Conservation (phyloP, 2,797 vertebrate species). For the Phrynocephalus guinanensis region DNA sequence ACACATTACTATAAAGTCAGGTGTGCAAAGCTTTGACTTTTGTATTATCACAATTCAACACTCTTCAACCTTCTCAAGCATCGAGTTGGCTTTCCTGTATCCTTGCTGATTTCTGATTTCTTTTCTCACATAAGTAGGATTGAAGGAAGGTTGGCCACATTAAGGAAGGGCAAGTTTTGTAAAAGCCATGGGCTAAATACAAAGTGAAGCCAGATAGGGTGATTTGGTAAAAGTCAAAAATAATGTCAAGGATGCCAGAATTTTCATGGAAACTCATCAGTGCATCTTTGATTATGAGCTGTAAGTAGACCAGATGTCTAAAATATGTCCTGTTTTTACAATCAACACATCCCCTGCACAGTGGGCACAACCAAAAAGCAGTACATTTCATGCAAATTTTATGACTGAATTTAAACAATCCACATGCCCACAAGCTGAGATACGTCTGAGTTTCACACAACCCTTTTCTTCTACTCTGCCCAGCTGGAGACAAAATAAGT, state of each 20-base stretch:
- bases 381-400: not conserved
- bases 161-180: not conserved
- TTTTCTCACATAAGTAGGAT: conserved; percentile 11
- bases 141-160: not conserved
- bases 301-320: not conserved
- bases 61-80: conserved; percentile 17
- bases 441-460: not conserved
- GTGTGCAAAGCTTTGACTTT: not conserved
- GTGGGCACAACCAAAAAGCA: not conserved
- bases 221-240: not conserved
- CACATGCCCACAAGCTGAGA: not conserved
- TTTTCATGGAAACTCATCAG: not conserved
- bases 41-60: not conserved
- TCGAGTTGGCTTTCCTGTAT: not conserved
- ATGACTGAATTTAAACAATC: too few relatives aligned
- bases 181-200: not conserved
- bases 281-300: not conserved
- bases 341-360: not conserved
- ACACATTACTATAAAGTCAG: not conserved
- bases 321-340: not conserved
- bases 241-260: not conserved
- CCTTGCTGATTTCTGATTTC: not conserved
- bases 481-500: not conserved
- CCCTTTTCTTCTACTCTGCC: not conserved
- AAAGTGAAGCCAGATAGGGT: not conserved